These are phyloP conservation scores for Propithecus coquereli DNA, from an alignment of 2,113 vertebrate species.

Conservation along the genomic window DNA sequence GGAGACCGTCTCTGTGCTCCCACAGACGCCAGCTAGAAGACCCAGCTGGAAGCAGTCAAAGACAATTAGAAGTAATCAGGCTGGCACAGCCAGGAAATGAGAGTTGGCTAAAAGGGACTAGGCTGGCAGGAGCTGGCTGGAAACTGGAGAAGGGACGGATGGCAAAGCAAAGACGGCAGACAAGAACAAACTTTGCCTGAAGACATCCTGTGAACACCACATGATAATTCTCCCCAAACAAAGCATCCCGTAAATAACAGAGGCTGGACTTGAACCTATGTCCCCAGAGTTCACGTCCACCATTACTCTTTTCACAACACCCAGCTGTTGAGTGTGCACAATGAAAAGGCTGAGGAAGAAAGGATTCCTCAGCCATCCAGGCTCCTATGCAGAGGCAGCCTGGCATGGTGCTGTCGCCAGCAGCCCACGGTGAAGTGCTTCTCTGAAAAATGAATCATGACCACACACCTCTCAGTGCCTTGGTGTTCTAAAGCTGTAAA, in stretches of 20 bases:
- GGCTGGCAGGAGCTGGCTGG: constrained; percentile 16
- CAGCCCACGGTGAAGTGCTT: background rate
- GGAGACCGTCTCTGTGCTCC: background rate
- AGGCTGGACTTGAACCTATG: background rate
- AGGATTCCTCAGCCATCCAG: accelerated
- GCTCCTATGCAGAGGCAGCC: background rate
- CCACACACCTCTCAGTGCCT: background rate
- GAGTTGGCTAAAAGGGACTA: constrained; percentile 35
- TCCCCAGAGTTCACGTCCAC: background rate
- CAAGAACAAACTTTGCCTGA: background rate
- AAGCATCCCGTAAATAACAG: background rate
- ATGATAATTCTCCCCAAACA: background rate
- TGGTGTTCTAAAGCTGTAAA: constrained; percentile 17
- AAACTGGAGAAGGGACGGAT: background rate
- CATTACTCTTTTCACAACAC: background rate
- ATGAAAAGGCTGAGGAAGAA: background rate
- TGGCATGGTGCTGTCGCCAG: accelerated
- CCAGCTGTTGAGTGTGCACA: background rate
- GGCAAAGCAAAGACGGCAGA: background rate
- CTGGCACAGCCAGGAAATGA: constrained; percentile 59
- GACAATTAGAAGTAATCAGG: constrained; percentile 68
- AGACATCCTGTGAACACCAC: background rate
- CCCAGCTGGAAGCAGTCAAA: constrained; percentile 73
- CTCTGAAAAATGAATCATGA: background rate
- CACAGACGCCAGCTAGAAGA: constrained; percentile 16